These are phyloP conservation scores for Siderastrea radians DNA, from an alignment of 92 coral and sea anemone genomes.

Conservation along the genomic window DNA sequence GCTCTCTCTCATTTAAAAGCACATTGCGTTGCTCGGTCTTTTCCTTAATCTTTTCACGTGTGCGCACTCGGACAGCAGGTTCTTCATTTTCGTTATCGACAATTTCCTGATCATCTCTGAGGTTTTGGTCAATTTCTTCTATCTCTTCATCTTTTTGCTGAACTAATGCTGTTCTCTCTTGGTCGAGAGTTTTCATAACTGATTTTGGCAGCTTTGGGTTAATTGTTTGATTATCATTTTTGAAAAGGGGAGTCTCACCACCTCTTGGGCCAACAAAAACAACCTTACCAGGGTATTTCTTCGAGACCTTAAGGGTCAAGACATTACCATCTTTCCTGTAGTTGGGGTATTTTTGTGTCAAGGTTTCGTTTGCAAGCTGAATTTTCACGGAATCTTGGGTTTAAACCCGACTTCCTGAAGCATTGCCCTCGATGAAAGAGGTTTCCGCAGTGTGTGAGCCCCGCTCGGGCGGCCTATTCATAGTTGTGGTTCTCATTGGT, in stretches of 20 bases:
- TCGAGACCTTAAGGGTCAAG: not conserved
- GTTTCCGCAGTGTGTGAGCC: not conserved
- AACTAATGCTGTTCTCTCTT: not conserved
- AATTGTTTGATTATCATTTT: not conserved
- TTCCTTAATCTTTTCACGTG: not conserved
- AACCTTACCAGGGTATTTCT: not conserved
- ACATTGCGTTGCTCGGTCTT: not conserved
- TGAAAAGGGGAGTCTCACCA: slow-evolving; percentile 13
- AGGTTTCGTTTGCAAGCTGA: not conserved
- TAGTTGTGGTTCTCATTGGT: not conserved
- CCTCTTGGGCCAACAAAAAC: slow-evolving; percentile 9
- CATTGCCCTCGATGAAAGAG: not conserved
- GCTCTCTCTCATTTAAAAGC: slow-evolving; percentile 6
- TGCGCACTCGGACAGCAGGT: not conserved
- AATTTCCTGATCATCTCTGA: not conserved
- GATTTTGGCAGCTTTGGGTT: slow-evolving; percentile 13
- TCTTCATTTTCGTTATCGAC: not conserved
- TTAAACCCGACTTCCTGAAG: no score
- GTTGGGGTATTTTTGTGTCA: not conserved
- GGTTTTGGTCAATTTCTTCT: not conserved
- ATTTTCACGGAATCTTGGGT: not conserved
- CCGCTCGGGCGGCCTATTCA: not conserved
- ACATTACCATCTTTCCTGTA: not conserved
- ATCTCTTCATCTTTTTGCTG: not conserved
- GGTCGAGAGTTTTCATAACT: not conserved